phyloP scores from a whole-genome alignment of 2,888 invertebrate genomes.

The Epiblema foenella region DNA sequence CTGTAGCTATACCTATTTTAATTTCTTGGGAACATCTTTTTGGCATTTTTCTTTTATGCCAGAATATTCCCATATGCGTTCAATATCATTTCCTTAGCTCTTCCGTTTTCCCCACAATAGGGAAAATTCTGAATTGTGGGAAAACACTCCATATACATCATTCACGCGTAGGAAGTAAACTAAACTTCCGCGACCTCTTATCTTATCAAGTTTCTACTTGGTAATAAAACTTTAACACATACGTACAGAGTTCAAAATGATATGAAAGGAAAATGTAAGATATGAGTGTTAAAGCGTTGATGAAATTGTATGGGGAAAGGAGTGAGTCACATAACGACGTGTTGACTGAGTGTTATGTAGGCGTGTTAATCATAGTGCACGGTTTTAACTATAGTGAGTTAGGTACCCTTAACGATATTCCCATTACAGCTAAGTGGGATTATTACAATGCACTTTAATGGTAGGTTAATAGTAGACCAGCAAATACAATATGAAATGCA shows the following conservation, averaged over 20 bases:
- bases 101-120: constrained; percentile 28
- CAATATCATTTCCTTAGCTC: constrained; percentile 10
- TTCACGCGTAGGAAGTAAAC: constrained; percentile 7
- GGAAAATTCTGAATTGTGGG: constrained; percentile 28
- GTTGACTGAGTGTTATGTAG: constrained; percentile 14
- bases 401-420: constrained; percentile 11
- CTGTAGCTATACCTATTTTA: too few relatives aligned
- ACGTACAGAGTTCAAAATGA: not conserved
- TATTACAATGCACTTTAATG: not conserved
- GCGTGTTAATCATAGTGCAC: constrained; percentile 21
- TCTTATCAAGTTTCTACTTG: too few relatives aligned
- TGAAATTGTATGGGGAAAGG: constrained; percentile 25
- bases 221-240: not conserved
- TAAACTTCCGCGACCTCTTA: not conserved
- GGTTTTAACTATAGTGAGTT: not conserved
- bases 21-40: too few relatives aligned
- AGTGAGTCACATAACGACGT: constrained; percentile 26
- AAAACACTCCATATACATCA: constrained; percentile 20
- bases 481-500: not conserved
- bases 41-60: too few relatives aligned
- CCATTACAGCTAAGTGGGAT: constrained; percentile 8
- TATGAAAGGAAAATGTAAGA: not conserved
- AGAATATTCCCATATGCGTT: not conserved
- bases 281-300: not conserved
- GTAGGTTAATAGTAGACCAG: not conserved